Evolutionary conservation across 2,888 invertebrate species (phyloP), one percentile per base, ranked within the genome.

Genomic region (Patella depressa): DNA sequence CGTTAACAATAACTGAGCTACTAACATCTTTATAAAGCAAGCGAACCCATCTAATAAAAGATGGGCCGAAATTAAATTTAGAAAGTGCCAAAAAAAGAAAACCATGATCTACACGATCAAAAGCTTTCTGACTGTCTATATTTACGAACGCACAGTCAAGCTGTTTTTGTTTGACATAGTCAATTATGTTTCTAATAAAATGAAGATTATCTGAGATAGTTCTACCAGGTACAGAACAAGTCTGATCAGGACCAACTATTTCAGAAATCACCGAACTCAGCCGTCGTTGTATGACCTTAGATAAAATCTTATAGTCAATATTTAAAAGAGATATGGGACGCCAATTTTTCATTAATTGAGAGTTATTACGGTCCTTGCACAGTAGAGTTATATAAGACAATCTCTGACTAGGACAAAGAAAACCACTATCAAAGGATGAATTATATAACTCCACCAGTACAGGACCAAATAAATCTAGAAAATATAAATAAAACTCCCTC

Each of bases 61-160:
- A 54, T 55, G 77, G 54, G 34, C 79, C 74, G 81, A 86, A 84
- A 19, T 82, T 82, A 77, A 81, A 86, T 11, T 78, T 53, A 12
- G 73, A 3, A 70, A 86, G 74, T 9, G 78, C 75, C 72, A 79
- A 72, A 78, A 80, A 82, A 53, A 85, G 24, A 77, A 78, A 85
- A n/a, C 78, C 75, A 73, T 81, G 80, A 55, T 78, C 80, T 15
- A 84, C 84, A 55, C 84, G 72, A 73, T 85, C 83, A 55, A 85
- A 85, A 2, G 83, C 84, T 70, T 85, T 86, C 73, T 82, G 82
- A 74, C 83, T 84, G 71, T 86, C 85, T 54, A 84, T 55, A 76
- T 59, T 71, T 57, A 84, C 79, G 72, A 85, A 82, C 72, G 77
- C 78, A 57, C 80, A 77, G 54, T 72, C 17, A 24, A 80, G 45